Conservation (phyloP, 2,797 vertebrate species). For the Melanotaenia pygmaea region DNA sequence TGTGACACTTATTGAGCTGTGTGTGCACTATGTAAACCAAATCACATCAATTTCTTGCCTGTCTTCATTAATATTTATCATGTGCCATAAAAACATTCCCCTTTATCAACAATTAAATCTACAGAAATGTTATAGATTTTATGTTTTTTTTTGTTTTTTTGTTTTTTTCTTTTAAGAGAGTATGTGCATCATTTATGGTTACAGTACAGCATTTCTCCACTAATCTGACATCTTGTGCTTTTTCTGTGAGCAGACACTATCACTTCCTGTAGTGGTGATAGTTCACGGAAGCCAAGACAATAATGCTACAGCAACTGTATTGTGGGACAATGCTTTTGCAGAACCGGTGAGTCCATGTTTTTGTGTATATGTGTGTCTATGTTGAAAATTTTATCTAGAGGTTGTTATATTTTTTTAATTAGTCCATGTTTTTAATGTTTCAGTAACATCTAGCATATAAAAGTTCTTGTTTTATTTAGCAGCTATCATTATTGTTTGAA, state of each 20-base stretch:
- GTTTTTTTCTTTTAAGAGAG: neutral
- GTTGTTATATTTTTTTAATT: neutral
- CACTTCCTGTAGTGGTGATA: conserved; percentile 96
- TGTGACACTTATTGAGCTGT: neutral
- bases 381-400: neutral
- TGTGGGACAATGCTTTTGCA: conserved; percentile 98
- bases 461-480: neutral
- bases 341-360: conserved; percentile 88
- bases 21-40: neutral
- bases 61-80: neutral
- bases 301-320: conserved; percentile 94
- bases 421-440: neutral
- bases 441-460: neutral
- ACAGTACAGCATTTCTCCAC: neutral
- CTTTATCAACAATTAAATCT: neutral
- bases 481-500: neutral
- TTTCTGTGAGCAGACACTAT: conserved; percentile 86
- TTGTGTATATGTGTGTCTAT: neutral
- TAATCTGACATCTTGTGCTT: conserved; percentile 4
- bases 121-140: neutral
- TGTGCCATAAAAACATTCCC: neutral
- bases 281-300: conserved; percentile 99
- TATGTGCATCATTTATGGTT: conserved; percentile 12
- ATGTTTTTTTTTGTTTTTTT: neutral
- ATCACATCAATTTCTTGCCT: neutral